phyloP scores from a whole-genome alignment of 2,888 invertebrate genomes.

The Physocephala rufipes region DNA sequence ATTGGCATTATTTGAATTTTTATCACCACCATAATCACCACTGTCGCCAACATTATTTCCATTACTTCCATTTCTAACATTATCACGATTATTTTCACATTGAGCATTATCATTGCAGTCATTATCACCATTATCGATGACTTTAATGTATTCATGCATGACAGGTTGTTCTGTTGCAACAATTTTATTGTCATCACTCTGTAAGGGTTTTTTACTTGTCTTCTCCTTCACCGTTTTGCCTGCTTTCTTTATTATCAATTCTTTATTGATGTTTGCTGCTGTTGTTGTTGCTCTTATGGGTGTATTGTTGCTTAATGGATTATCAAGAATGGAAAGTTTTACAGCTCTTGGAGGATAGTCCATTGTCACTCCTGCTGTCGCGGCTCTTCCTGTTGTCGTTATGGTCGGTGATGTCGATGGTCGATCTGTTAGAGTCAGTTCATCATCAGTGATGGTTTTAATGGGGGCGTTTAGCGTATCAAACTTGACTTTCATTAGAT shows the following conservation, averaged over 20 bases:
- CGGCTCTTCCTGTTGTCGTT: not conserved
- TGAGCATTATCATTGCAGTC: too few species aligned
- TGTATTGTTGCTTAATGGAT: slow-evolving; percentile 63
- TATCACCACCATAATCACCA: slow-evolving; percentile 46
- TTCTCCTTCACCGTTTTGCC: slow-evolving; percentile 35
- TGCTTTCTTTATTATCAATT: too few species aligned
- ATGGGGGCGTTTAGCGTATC: slow-evolving; percentile 12
- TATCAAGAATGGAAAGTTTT: slow-evolving; percentile 48
- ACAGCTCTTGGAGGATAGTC: slow-evolving; percentile 1
- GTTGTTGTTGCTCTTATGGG: too few species aligned
- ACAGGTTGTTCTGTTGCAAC: slow-evolving; percentile 18
- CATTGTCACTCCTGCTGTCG: not conserved
- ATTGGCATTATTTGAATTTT: slow-evolving; percentile 44
- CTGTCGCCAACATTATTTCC: slow-evolving; percentile 7
- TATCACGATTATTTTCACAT: too few species aligned
- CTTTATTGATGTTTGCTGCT: slow-evolving; percentile 9
- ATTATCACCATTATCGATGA: slow-evolving; percentile 15
- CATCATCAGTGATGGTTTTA: slow-evolving; percentile 17
- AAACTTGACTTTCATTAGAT: slow-evolving; percentile 6
- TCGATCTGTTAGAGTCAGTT: not conserved
- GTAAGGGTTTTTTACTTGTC: slow-evolving; percentile 53
- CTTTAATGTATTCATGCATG: not conserved
- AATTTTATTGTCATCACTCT: slow-evolving; percentile 38
- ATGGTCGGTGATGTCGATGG: slow-evolving; percentile 5
- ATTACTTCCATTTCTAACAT: not conserved